These are phyloP conservation scores for Gorsachius goisagi DNA, from an alignment of 2,113 vertebrate species.

Conservation along the genomic window DNA sequence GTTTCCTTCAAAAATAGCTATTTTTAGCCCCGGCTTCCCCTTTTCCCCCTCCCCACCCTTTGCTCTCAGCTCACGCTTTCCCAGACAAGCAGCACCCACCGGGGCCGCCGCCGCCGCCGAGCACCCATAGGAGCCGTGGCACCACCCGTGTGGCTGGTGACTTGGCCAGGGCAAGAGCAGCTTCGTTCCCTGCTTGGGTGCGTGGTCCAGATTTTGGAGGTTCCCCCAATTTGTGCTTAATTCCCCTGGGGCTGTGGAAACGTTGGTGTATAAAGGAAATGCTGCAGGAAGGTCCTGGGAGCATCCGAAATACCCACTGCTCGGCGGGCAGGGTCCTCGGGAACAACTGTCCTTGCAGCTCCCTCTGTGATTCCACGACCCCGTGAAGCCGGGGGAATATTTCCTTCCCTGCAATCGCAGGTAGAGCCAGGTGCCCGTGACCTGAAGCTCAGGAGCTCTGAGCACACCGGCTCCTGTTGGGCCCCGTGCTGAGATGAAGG, in stretches of 20 bases:
- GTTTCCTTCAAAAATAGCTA: conserved; percentile 29
- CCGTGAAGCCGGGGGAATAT: background rate
- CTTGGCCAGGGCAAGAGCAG: background rate
- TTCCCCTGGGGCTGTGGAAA: background rate
- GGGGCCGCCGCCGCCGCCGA: accelerated
- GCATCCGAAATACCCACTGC: accelerated
- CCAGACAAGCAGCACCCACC: background rate
- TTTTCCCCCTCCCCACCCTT: conserved; percentile 40
- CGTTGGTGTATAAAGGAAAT: accelerated
- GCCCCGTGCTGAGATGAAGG: background rate
- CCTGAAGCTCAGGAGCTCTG: background rate
- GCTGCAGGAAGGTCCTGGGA: background rate
- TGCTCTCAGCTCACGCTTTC: background rate
- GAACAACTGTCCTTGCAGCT: accelerated
- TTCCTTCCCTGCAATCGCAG: background rate
- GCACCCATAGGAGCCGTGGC: background rate
- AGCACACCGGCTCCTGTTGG: background rate
- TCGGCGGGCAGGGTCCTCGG: accelerated
- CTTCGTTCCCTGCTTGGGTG: background rate
- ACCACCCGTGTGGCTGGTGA: accelerated
- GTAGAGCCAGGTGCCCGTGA: background rate
- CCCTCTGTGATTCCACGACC: background rate
- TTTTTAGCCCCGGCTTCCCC: conserved; percentile 63
- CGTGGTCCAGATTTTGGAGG: accelerated
- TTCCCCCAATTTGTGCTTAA: background rate